phyloP scores from a whole-genome alignment of 2,797 vertebrate species.

The Danio choprae region DNA sequence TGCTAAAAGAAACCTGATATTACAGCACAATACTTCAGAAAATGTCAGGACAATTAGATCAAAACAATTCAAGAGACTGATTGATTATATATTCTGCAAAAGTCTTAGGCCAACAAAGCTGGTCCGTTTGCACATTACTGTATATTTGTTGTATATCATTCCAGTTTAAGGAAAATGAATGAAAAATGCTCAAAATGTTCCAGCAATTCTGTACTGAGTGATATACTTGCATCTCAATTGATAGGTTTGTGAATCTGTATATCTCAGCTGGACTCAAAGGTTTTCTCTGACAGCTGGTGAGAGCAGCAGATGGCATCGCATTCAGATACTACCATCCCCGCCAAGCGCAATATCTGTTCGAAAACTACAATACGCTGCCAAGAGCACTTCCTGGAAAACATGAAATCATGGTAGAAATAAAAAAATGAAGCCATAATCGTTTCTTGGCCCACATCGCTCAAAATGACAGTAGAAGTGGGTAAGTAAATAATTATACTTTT shows the following conservation, averaged over 20 bases:
- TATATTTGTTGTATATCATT: too few species aligned
- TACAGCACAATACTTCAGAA: too few species aligned
- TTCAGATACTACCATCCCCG: conserved; percentile 12
- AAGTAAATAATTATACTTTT: too few species aligned
- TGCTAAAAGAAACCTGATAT: too few species aligned
- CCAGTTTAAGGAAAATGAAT: too few species aligned
- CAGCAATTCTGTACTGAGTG: too few species aligned
- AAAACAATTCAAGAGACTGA: too few species aligned
- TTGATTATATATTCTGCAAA: too few species aligned
- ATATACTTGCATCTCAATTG: background rate
- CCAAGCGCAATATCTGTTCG: conserved; percentile 16
- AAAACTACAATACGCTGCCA: background rate
- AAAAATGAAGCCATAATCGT: background rate
- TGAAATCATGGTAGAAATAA: background rate
- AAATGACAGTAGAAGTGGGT: background rate
- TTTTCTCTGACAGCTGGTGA: background rate
- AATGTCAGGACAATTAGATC: too few species aligned
- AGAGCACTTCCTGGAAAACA: background rate
- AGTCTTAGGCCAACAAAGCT: too few species aligned
- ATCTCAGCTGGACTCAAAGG: background rate
- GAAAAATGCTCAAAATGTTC: too few species aligned
- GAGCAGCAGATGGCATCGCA: conserved; percentile 66
- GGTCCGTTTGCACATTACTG: too few species aligned
- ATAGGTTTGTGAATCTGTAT: background rate
- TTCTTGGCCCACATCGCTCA: background rate